Conservation (phyloP, 2,797 vertebrate species). For the Threskiornis aethiopicus region DNA sequence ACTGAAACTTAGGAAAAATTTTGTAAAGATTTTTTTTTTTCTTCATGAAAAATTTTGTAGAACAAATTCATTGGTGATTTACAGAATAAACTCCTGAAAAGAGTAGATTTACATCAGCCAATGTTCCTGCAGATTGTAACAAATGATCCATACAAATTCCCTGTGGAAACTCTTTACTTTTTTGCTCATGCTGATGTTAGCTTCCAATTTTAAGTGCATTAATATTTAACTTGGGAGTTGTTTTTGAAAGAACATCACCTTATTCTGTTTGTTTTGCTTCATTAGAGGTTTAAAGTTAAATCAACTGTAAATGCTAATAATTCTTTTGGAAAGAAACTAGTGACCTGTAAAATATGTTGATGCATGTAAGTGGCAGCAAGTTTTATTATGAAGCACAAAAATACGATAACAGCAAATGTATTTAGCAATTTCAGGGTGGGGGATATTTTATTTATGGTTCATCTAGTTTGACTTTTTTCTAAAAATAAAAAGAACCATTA, state of each 20-base stretch:
- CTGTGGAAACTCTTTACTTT: background rate
- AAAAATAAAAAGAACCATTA: background rate
- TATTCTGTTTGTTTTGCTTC: constrained; percentile 41
- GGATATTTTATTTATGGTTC: background rate
- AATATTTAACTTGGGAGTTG: constrained; percentile 44
- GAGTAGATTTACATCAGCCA: background rate
- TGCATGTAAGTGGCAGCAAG: background rate
- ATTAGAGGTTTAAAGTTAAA: constrained; percentile 43
- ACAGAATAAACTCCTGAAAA: background rate
- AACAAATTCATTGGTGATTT: background rate
- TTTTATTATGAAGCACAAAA: background rate
- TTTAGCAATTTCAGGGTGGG: background rate
- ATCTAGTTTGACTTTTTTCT: background rate
- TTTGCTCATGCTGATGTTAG: background rate
- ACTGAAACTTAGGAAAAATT: background rate
- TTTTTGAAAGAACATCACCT: constrained; percentile 21
- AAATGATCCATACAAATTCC: background rate
- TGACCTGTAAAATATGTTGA: constrained; percentile 41
- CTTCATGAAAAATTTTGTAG: background rate
- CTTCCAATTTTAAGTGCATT: background rate
- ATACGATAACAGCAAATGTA: background rate
- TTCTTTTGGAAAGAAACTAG: constrained; percentile 17
- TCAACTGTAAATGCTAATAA: constrained; percentile 34
- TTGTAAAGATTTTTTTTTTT: background rate
- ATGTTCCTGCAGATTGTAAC: background rate